A percentile compares a stretch with the other conserved stretches of the same genome.
Evolutionary conservation across 2,113 vertebrate genomes (phyloP).

Genomic region (Pavo muticus): DNA sequence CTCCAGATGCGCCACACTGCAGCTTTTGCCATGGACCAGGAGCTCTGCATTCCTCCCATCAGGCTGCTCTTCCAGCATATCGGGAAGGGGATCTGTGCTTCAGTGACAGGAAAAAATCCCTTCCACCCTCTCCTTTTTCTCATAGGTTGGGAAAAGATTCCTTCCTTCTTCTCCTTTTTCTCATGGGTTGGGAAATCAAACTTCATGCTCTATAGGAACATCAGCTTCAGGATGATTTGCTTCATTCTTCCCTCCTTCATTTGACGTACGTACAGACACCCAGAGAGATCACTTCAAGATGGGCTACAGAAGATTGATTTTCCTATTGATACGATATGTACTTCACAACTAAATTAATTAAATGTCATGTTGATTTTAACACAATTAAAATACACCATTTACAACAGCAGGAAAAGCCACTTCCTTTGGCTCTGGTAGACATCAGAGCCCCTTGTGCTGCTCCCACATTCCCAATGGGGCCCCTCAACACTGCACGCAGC

Average conservation of each 20-base stretch:
- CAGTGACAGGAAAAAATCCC: background rate
- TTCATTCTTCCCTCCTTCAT: background rate
- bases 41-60: fast-evolving
- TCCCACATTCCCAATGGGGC: background rate
- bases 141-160: fast-evolving
- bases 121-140: background rate
- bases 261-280: no score
- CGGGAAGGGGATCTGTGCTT: background rate
- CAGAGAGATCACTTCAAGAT: background rate
- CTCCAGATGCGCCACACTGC: fast-evolving
- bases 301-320: background rate
- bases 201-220: fast-evolving
- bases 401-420: background rate
- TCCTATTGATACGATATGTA: fast-evolving
- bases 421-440: background rate
- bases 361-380: fast-evolving
- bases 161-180: background rate
- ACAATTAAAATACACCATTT: fast-evolving
- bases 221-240: background rate
- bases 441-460: background rate
- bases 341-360: background rate
- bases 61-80: background rate
- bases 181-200: background rate
- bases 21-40: fast-evolving
- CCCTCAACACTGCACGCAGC: fast-evolving